A percentile compares a stretch with the other conserved stretches of the same genome.
Evolutionary conservation across 2,113 vertebrate species (phyloP).

Genomic region (Hipposideros armiger): DNA sequence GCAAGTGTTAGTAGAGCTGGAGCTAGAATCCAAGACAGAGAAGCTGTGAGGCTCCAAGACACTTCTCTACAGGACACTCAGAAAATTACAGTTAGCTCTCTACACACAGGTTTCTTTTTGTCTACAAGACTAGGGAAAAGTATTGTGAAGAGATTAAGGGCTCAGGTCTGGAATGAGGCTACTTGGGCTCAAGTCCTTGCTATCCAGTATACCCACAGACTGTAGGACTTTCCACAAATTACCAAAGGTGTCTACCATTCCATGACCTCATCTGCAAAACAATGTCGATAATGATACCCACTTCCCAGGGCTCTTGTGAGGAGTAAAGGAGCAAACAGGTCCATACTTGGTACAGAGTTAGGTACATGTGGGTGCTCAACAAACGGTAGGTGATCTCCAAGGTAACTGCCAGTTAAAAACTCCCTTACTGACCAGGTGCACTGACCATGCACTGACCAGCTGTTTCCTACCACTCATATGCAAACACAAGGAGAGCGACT

Average conservation of each 20-base stretch:
- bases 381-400: background rate
- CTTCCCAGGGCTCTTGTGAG: background rate
- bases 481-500: background rate
- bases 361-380: background rate
- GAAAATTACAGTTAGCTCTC: background rate
- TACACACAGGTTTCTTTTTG: background rate
- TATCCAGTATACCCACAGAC: background rate
- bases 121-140: background rate
- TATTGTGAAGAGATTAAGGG: background rate
- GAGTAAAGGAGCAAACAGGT: background rate
- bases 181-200: background rate
- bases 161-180: background rate
- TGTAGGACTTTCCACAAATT: background rate
- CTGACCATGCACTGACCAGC: background rate
- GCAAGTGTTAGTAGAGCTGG: background rate
- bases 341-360: background rate
- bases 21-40: background rate
- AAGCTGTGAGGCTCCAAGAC: background rate
- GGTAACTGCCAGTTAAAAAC: background rate
- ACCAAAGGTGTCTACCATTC: background rate
- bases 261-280: background rate
- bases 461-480: background rate
- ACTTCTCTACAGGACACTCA: background rate
- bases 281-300: background rate
- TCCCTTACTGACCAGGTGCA: background rate